Conservation (phyloP, 2,113 vertebrate genomes). For the Asarcornis scutulata region DNA sequence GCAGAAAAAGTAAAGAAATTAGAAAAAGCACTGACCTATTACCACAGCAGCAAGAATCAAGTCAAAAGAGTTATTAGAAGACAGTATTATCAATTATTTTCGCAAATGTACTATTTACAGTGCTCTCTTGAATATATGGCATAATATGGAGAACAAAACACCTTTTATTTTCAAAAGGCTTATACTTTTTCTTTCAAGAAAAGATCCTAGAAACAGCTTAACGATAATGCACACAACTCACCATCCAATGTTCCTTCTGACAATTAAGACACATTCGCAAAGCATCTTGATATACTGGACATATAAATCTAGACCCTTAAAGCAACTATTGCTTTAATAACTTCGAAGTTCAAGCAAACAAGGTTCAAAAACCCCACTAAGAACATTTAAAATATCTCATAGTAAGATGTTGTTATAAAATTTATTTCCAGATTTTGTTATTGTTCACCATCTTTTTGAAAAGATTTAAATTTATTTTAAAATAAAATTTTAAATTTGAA, state of each 20-base stretch:
- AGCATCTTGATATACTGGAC: background rate
- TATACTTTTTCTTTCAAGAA: background rate
- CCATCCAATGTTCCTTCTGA: background rate
- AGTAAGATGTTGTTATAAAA: background rate
- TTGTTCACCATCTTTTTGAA: background rate
- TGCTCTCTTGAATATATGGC: background rate
- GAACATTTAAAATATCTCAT: background rate
- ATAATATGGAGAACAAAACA: background rate
- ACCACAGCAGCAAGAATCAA: background rate
- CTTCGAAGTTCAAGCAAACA: background rate
- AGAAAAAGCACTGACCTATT: background rate
- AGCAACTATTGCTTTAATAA: background rate
- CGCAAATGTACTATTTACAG: background rate
- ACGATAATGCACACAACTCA: background rate
- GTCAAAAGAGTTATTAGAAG: background rate
- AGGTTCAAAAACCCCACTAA: background rate
- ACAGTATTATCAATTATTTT: background rate
- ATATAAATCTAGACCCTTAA: background rate
- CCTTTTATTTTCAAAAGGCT: background rate
- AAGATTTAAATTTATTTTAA: no score
- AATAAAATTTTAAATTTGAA: no score
- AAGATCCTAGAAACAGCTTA: background rate
- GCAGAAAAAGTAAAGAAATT: background rate
- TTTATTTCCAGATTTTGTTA: background rate
- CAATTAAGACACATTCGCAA: background rate